Base-by-base conservation (phyloP, 2,888 invertebrate genomes). In the Ichneumon xanthorius region DNA sequence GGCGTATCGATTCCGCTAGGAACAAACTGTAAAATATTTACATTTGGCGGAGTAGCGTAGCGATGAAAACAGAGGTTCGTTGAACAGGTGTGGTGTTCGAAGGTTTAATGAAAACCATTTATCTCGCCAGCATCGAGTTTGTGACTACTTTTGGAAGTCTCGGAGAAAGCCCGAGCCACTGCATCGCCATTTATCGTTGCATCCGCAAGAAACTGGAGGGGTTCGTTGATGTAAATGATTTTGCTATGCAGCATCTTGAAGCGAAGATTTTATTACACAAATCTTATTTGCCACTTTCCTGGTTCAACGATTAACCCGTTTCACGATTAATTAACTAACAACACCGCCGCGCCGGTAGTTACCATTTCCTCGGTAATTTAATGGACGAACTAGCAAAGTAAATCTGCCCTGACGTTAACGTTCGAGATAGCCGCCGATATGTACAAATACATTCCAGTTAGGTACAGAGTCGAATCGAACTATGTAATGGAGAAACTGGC, bases 321-420 rank as follows among this genome's bases (percentile, higher is more conserved):
- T 26, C 11, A 26, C 58, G 58, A 58, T 58, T 26, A 58, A 58
- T 58, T 22, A 11, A 58, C 22, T 2, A 58, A 58, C 58, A 11
- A 58, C 14, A 11, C 58, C 4, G 58, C 58, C 22, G 14, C 9
- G 26, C 22, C 58, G 1, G 26, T 11, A 26, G 4, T 58, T 58
- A 58, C 14, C 58, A 7, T 58, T 58, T 26, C 2, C 58, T 22
- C 58, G 22, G 11, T 4, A 22, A 58, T 58, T 55, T 22, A 22
- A 22, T 22, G 55, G 22, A 55, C 55, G 22, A 55, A 19, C 19
- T 22, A 55, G 55, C 55, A 55, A 55, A 22, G 55, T 55, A 55
- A 55, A 55, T 55, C 22, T 55, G 55, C 7, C 53, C 22, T 55
- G 22, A 19, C 55, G 55, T 22, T 55, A 55, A 55, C 58, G 58